Percentiles rank a stretch among this genome's conserved stretches.
phyloP scores from a whole-genome alignment of 2,113 vertebrate species.

The Pitta sordida region DNA sequence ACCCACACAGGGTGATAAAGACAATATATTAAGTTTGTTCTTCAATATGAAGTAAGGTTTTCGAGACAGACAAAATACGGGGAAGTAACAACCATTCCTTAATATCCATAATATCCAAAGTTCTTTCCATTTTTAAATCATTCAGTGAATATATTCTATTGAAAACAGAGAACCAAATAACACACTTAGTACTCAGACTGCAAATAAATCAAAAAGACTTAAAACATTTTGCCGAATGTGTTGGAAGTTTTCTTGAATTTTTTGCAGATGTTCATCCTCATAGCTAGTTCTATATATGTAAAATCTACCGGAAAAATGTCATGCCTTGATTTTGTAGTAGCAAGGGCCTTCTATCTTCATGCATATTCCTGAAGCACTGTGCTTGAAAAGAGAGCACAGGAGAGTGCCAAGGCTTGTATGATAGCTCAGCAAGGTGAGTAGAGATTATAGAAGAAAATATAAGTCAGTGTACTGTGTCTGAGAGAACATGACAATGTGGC shows the following conservation, averaged over 20 bases:
- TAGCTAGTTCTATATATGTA: not conserved
- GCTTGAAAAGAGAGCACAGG: not conserved
- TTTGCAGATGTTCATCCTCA: not conserved
- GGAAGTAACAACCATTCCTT: not conserved
- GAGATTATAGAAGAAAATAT: not conserved
- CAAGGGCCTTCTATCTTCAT: not conserved
- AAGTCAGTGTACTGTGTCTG: not conserved
- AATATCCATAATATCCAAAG: not conserved
- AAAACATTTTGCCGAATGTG: not conserved
- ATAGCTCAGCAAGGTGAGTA: not conserved
- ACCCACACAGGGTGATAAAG: not conserved
- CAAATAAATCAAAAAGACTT: not conserved
- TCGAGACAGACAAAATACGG: not conserved
- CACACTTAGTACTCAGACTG: not conserved
- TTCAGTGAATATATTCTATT: not conserved
- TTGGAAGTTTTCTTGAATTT: not conserved
- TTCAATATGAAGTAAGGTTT: not conserved
- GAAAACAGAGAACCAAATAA: not conserved
- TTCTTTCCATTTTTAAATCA: not conserved
- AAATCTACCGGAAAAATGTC: not conserved
- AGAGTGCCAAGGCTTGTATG: not conserved
- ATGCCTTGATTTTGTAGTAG: not conserved
- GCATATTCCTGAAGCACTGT: not conserved
- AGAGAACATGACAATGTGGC: accelerated
- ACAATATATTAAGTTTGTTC: not conserved